Conservation (phyloP, 1,140 invertebrate species). For the Dinoponera quadriceps region DNA sequence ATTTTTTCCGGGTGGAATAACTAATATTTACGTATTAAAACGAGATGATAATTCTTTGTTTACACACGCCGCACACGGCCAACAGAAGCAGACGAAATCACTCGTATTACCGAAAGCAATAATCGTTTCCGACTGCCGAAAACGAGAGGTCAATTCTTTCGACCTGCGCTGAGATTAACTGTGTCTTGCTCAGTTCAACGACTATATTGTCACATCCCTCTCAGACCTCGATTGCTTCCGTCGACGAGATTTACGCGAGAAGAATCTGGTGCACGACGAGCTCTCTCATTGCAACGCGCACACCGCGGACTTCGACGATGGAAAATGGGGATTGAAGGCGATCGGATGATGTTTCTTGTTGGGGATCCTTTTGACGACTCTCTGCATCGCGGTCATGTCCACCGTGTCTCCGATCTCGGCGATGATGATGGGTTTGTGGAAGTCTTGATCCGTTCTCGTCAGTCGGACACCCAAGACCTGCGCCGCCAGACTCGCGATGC, state of each 20-base stretch:
- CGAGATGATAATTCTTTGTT: too few relatives aligned
- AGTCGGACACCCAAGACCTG: constrained; percentile 89
- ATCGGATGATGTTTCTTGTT: constrained; percentile 79
- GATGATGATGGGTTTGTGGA: constrained; percentile 88
- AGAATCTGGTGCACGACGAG: background rate
- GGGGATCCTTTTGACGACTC: constrained; percentile 79
- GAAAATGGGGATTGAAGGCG: constrained; percentile 71
- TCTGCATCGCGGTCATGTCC: constrained; percentile 78
- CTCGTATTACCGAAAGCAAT: too few relatives aligned
- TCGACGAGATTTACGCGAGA: background rate
- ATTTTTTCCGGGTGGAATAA: too few relatives aligned
- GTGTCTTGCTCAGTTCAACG: too few relatives aligned
- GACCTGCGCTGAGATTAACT: too few relatives aligned
- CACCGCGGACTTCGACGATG: constrained; percentile 78
- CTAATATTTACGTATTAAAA: too few relatives aligned
- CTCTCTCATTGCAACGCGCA: constrained; percentile 78
- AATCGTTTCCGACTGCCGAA: too few relatives aligned
- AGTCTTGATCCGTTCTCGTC: constrained; percentile 89
- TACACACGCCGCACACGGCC: too few relatives aligned
- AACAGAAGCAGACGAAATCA: too few relatives aligned
- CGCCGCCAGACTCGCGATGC: constrained; percentile 89
- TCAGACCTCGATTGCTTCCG: too few relatives aligned
- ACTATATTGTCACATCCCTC: too few relatives aligned
- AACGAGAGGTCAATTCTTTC: too few relatives aligned
- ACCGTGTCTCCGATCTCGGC: constrained; percentile 87